Conservation (phyloP, 2,113 vertebrate species). For the Oryzias woworae region DNA sequence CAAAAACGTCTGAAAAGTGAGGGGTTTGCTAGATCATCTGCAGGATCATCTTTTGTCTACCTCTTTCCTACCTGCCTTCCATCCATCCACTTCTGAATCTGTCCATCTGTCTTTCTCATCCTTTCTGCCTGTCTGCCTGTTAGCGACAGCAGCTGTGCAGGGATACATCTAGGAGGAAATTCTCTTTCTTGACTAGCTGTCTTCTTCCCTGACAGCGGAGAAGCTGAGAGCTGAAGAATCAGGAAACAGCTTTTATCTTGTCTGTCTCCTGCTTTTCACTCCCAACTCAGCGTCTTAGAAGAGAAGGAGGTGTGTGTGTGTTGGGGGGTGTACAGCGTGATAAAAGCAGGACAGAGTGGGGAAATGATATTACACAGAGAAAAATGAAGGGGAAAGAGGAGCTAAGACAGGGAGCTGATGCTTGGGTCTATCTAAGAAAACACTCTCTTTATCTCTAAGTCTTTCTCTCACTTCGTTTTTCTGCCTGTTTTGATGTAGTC, state of each 20-base stretch:
- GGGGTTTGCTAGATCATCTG: slow-evolving; percentile 5
- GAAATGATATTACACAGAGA: slow-evolving; percentile 62
- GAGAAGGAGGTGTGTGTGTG: slow-evolving; percentile 15
- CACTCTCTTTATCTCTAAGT: slow-evolving; percentile 35
- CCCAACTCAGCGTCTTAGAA: slow-evolving; percentile 65
- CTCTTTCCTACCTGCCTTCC: slow-evolving; percentile 17
- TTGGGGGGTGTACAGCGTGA: slow-evolving; percentile 12
- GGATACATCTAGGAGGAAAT: slow-evolving; percentile 64
- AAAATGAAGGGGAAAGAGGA: slow-evolving; percentile 53
- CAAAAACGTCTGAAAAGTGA: slow-evolving; percentile 11
- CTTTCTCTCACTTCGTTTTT: slow-evolving; percentile 37
- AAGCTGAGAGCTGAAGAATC: slow-evolving; percentile 69
- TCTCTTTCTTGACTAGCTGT: slow-evolving; percentile 71
- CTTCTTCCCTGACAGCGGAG: slow-evolving; percentile 69
- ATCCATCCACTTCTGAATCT: slow-evolving; percentile 32
- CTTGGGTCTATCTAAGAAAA: slow-evolving; percentile 64
- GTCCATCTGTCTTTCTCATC: slow-evolving; percentile 39
- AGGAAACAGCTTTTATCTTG: slow-evolving; percentile 76
- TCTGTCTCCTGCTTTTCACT: slow-evolving; percentile 76
- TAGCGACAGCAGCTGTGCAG: slow-evolving; percentile 66
- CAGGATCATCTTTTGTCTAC: slow-evolving; percentile 17
- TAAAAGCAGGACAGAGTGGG: slow-evolving; percentile 66
- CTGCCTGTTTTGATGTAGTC: slow-evolving; percentile 67
- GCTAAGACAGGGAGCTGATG: slow-evolving; percentile 61
- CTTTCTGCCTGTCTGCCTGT: slow-evolving; percentile 56